Evolutionary conservation across 2,113 vertebrate genomes (phyloP), one percentile per base, ranked within the genome.

Genomic region (Struthidea cinerea): DNA sequence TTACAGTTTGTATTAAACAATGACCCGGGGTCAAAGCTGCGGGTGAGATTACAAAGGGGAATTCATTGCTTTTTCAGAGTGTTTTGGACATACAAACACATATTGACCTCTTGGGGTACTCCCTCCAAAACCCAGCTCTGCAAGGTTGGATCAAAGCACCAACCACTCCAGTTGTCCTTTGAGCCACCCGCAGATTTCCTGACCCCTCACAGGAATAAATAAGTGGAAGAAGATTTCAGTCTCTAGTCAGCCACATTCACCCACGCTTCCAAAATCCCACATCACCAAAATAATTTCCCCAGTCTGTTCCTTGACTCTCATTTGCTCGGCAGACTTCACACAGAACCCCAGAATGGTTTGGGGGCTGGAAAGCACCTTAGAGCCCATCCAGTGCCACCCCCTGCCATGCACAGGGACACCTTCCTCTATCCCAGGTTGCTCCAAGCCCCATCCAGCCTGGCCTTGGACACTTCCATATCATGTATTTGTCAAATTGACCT

Each of bases 391-490:
- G 16, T 35, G 2, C 13, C n/a, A 47, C 10, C 8, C 37, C 33
- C 33, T 68, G 53, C 44, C 56, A 20, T 9, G 20, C 56, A 20
- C 30, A 47, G 41, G 41, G 26, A 49, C 65, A 35, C 30, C 9
- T 71, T 0, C 67, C 50, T 12, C 50, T 12, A 1, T 0, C 26
- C 35, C 67, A 44, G 22, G 9, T 1, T 33, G 10, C 12, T 74
- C 37, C 32, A 56, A 35, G 13, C 4, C 41, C 41, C 1, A 0
- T 35, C 49, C 68, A 81, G 0, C 37, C 50, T 35, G 30, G 16
- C 30, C 57, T 21, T 3, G n/a, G 20, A 6, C 41, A 28, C 10
- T 44, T 33, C 44, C 27, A 42, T 23, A 27, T 32, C 22, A 21
- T 0, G 0, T 26, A 64, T 30, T 46, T 10, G 9, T 15, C 47